phyloP scores from a whole-genome alignment of 2,797 vertebrate species.

The Sciurus carolinensis region DNA sequence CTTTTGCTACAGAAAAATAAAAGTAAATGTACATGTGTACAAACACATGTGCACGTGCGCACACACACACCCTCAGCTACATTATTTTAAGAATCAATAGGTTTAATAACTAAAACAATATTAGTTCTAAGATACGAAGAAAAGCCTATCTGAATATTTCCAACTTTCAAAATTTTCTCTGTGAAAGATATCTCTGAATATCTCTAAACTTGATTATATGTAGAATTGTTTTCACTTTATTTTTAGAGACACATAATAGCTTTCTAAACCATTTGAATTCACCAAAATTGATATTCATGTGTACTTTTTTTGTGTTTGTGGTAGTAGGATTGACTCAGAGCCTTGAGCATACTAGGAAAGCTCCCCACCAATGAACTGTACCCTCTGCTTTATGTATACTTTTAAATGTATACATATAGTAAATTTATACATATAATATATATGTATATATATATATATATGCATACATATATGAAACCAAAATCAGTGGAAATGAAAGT shows the following conservation, averaged over 20 bases:
- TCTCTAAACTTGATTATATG: neutral
- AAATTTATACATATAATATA: neutral
- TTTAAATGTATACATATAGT: neutral
- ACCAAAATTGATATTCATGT: neutral
- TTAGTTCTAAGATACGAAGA: neutral
- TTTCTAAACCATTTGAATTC: neutral
- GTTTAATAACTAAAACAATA: neutral
- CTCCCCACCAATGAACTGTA: neutral
- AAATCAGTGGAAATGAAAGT: neutral
- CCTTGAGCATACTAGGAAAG: neutral
- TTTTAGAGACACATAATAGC: neutral
- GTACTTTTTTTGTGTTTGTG: neutral
- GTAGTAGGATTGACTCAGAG: neutral
- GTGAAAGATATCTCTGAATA: neutral
- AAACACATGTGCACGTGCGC: neutral
- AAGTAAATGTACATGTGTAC: neutral
- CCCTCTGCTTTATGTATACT: neutral
- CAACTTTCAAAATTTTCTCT: neutral
- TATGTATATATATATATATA: neutral
- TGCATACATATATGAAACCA: neutral
- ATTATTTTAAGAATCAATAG: neutral
- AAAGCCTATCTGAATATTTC: neutral
- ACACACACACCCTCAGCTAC: neutral
- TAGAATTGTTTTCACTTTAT: neutral
- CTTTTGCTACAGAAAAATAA: constrained; percentile 42